phyloP scores from a whole-genome alignment of 2,888 invertebrate species.

The Hirtodrosophila confusa region DNA sequence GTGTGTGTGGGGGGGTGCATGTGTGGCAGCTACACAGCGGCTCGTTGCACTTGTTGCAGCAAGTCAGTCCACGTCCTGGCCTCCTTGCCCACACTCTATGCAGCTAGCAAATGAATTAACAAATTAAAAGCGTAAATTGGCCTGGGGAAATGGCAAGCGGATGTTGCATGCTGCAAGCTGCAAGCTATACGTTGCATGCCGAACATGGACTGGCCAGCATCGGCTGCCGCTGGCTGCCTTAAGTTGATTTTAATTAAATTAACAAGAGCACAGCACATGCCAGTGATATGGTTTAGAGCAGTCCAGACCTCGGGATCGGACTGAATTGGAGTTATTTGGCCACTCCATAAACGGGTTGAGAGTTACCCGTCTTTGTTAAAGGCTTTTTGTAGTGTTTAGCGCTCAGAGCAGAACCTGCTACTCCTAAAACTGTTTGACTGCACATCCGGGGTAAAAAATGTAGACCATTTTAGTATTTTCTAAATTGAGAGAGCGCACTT shows the following conservation, averaged over 20 bases:
- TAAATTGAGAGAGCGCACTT: too few relatives aligned
- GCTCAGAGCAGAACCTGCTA: not conserved
- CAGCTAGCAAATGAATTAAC: conserved; percentile 72
- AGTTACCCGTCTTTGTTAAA: conserved; percentile 4
- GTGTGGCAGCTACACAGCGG: conserved; percentile 47
- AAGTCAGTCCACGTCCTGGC: conserved; percentile 9
- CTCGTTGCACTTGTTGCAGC: conserved; percentile 58
- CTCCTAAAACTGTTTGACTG: too few relatives aligned
- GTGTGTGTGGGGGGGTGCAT: conserved; percentile 1
- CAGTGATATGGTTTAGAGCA: conserved; percentile 45
- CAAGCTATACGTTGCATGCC: conserved; percentile 29
- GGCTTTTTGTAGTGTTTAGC: conserved; percentile 17
- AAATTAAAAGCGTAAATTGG: conserved; percentile 76
- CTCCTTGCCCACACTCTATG: conserved; percentile 4
- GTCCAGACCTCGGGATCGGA: conserved; percentile 13
- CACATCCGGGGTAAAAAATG: too few relatives aligned
- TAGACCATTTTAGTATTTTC: too few relatives aligned
- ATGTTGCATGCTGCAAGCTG: conserved; percentile 40
- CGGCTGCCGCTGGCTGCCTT: conserved; percentile 45
- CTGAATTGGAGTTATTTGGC: conserved; percentile 5
- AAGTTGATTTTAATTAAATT: conserved; percentile 78
- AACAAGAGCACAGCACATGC: conserved; percentile 57
- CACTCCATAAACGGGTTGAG: conserved; percentile 2
- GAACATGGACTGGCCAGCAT: conserved; percentile 10
- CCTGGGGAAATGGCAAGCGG: conserved; percentile 41